A percentile compares a stretch with the other conserved stretches of the same genome.
These are phyloP conservation scores for Luperina nickerlii DNA, from an alignment of 2,888 invertebrate species.

Conservation along the genomic window DNA sequence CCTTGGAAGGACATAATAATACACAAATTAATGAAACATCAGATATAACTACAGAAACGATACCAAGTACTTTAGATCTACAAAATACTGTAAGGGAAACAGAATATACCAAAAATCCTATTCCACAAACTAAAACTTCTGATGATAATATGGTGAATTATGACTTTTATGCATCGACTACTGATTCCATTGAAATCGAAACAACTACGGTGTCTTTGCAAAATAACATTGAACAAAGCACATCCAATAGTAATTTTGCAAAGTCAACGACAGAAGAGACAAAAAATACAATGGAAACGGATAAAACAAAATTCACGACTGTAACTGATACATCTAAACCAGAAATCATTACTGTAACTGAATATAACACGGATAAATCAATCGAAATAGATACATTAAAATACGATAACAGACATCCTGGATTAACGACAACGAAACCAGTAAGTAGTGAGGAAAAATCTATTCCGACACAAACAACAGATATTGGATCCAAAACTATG, in stretches of 20 bases:
- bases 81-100: conserved; percentile 14
- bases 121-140: conserved; percentile 15
- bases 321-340: not conserved
- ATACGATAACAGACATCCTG: not conserved
- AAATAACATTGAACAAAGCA: conserved; percentile 20
- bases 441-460: conserved; percentile 5
- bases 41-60: conserved; percentile 12
- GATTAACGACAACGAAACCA: conserved; percentile 16
- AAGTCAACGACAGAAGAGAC: conserved; percentile 24
- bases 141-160: not conserved
- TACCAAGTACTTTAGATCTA: conserved; percentile 5
- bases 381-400: not conserved
- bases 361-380: conserved; percentile 32
- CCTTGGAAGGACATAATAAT: conserved; percentile 1
- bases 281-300: not conserved
- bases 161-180: conserved; percentile 1
- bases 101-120: conserved; percentile 5
- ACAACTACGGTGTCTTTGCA: conserved; percentile 14
- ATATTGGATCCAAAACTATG: conserved; percentile 12
- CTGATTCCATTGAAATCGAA: conserved; percentile 20
- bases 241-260: conserved; percentile 1
- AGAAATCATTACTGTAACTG: conserved; percentile 16
- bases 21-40: conserved; percentile 1
- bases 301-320: conserved; percentile 3
- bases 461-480: conserved; percentile 3